Conservation (phyloP, 2,888 invertebrate genomes). For the Pheosia gnoma region DNA sequence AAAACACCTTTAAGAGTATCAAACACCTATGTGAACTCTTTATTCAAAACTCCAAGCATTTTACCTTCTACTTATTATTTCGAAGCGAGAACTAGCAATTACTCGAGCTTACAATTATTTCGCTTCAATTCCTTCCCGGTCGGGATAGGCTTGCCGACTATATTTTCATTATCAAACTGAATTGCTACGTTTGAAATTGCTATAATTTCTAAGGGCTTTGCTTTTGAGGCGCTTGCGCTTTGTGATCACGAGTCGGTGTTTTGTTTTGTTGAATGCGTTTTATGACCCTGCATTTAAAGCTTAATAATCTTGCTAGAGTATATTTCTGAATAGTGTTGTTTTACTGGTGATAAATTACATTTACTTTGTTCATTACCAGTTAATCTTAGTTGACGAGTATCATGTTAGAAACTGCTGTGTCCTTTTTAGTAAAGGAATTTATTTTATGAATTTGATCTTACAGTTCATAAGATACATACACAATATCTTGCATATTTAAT, state of each 20-base stretch:
- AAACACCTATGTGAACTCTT: background rate
- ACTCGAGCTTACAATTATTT: constrained; percentile 58
- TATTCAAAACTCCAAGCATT: constrained; percentile 23
- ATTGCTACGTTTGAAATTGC: constrained; percentile 55
- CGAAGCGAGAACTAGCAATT: constrained; percentile 52
- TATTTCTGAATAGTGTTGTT: background rate
- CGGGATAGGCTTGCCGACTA: constrained; percentile 46
- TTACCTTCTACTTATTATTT: constrained; percentile 50
- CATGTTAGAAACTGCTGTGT: too few species aligned
- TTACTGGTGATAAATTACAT: too few species aligned
- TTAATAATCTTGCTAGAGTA: constrained; percentile 1
- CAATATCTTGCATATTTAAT: constrained; percentile 8
- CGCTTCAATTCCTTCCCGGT: constrained; percentile 51
- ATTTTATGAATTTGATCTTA: too few species aligned
- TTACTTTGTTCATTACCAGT: too few species aligned
- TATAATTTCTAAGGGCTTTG: constrained; percentile 48
- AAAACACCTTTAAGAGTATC: too few species aligned
- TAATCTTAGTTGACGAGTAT: too few species aligned
- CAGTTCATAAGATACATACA: too few species aligned
- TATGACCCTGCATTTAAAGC: constrained; percentile 1
- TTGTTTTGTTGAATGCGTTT: constrained; percentile 16
- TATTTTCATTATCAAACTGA: constrained; percentile 56
- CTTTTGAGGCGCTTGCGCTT: constrained; percentile 13
- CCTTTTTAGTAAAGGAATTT: too few species aligned
- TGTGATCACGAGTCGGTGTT: constrained; percentile 21